phyloP scores from a whole-genome alignment of 2,888 invertebrate species.

The Cenopis cana region DNA sequence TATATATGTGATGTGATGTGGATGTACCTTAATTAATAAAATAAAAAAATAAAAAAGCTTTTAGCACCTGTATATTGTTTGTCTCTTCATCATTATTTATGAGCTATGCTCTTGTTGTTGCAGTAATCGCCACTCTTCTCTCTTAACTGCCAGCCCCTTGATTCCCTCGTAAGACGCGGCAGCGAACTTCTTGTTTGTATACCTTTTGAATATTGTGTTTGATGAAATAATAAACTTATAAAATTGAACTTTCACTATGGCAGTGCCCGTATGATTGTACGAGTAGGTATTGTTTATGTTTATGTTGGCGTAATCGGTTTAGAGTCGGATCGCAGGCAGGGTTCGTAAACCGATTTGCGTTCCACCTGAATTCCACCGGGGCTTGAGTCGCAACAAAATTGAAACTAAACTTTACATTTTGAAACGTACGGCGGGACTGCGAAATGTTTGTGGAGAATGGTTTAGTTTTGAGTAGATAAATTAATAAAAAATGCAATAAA shows the following conservation, averaged over 20 bases:
- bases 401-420: constrained; percentile 18
- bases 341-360: constrained; percentile 64
- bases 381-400: constrained; percentile 35
- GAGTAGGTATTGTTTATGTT: constrained; percentile 53
- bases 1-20: no score
- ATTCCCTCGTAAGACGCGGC: no score
- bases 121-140: no score
- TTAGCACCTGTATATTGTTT: no score
- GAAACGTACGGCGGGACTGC: background rate
- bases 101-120: no score
- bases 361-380: constrained; percentile 62
- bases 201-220: no score
- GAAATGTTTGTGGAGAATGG: background rate
- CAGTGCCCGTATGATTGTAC: background rate
- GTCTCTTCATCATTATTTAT: no score
- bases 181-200: no score
- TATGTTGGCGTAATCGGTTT: constrained; percentile 77
- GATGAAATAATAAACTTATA: background rate
- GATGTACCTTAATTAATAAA: no score
- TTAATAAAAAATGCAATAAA: no score
- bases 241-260: constrained; percentile 6
- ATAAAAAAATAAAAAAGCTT: no score
- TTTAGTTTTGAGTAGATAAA: background rate
- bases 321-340: constrained; percentile 59
- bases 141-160: no score